Base-by-base conservation (phyloP, 2,888 invertebrate species). In the Argyresthia albistria region DNA sequence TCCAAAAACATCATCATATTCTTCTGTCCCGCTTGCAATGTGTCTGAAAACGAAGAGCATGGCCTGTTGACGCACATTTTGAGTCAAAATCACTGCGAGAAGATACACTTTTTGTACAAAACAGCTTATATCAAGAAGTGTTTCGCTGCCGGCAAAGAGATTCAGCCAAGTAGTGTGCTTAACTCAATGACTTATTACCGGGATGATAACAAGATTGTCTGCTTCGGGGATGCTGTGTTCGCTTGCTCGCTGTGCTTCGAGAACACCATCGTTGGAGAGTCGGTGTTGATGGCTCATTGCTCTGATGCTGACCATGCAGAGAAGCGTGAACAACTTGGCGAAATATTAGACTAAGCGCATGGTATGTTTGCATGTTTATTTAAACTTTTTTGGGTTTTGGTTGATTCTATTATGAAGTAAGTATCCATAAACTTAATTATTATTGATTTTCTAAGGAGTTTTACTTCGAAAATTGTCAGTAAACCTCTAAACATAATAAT, bases 141-240 rank as follows among this genome's bases (percentile, higher is more conserved):
- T 63, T 68, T 87, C 0, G 57, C 71, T 0, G 56, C 67, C 0
- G 80, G 81, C 0, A 80, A 77, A 50, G 86, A 87, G 53, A 87
- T 87, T 0, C 78, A 80, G 54, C 87, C 87, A 0, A 87, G 87
- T 52, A 84, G 87, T 0, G 73, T 87, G 0, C 57, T 87, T 1
- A 87, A 87, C 51, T 73, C 87, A 0, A 87, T 87, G 87, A 81
- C 55, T n/a, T 73, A 83, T 76, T 87, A 87, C 43, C 57, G 87
- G 1, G 87, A 87, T 71, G 76, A 75, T 1, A 87, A 87, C 57
- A 87, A 87, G 58, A 82, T 87, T 39, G 86, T 87, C 0, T 87
- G 87, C 53, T 87, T 87, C 1, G 87, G 87, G 0, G 84, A 87
- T 60, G 80, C 80, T 0, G 57, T 75, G 58, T 87, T 80, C 2